Conservation (phyloP, 1,140 invertebrate genomes). For the Diachasma alloeum region DNA sequence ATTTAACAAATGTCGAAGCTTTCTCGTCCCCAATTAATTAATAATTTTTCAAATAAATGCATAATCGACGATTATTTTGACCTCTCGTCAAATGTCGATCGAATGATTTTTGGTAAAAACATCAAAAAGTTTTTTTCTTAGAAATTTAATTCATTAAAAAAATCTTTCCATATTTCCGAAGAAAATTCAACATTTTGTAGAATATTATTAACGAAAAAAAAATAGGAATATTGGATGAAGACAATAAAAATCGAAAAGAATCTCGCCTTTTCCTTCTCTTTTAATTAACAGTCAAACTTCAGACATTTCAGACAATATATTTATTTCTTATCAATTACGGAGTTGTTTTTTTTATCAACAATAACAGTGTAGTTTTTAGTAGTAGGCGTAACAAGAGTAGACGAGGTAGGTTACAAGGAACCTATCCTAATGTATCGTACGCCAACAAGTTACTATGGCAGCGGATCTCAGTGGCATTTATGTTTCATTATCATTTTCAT, state of each 20-base stretch:
- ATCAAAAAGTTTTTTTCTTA: no score
- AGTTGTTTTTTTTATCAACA: constrained; percentile 60
- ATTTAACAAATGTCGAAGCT: no score
- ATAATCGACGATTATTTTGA: no score
- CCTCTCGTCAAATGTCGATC: no score
- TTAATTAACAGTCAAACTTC: neutral
- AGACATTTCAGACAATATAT: constrained; percentile 61
- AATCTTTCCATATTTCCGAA: no score
- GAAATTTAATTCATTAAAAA: no score
- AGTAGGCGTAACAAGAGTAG: constrained; percentile 65
- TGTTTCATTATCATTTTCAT: constrained; percentile 1
- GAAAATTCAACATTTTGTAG: no score
- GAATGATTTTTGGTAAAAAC: no score
- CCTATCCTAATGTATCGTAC: constrained; percentile 59
- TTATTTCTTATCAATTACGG: constrained; percentile 64
- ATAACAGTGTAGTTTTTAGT: constrained; percentile 61
- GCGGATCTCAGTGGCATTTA: constrained; percentile 36
- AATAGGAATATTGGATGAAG: no score
- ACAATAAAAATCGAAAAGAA: neutral
- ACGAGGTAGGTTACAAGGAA: constrained; percentile 62
- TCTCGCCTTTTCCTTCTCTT: neutral
- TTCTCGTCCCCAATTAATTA: no score
- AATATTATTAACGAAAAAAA: no score
- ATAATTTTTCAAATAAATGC: no score
- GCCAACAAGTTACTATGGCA: constrained; percentile 59